phyloP scores from a whole-genome alignment of 1,140 invertebrate species.

The Macrostomum lignano region DNA sequence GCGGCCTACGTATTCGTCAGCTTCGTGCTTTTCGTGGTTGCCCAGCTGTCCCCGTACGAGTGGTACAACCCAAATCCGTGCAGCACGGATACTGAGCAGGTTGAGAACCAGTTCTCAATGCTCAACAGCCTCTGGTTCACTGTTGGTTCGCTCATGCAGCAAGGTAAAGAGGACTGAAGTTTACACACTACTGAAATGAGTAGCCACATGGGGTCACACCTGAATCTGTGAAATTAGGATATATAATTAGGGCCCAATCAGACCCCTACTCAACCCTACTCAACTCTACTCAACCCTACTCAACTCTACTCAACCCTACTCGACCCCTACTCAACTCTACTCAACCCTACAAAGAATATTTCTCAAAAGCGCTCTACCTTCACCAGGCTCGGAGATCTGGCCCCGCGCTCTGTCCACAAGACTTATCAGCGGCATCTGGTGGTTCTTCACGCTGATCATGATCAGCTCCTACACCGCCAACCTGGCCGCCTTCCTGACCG shows the following conservation, averaged over 20 bases:
- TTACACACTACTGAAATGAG: too few relatives aligned
- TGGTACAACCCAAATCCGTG: slow-evolving; percentile 9
- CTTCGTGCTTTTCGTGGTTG: slow-evolving; percentile 78
- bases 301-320: too few relatives aligned
- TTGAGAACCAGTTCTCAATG: slow-evolving; percentile 9
- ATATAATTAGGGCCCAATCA: too few relatives aligned
- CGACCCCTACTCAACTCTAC: too few relatives aligned
- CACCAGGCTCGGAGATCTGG: slow-evolving; percentile 25
- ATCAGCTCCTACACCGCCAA: slow-evolving; percentile 93
- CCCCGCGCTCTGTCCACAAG: slow-evolving; percentile 47
- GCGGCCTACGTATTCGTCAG: slow-evolving; percentile 69
- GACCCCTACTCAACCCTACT: too few relatives aligned
- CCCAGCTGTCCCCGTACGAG: slow-evolving; percentile 28
- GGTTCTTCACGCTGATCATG: slow-evolving; percentile 90
- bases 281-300: too few relatives aligned
- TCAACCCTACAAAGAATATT: too few relatives aligned
- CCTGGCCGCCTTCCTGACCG: slow-evolving; percentile 76
- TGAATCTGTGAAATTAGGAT: too few relatives aligned
- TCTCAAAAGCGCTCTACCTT: too few relatives aligned
- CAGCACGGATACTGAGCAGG: not conserved
- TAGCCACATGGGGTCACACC: too few relatives aligned
- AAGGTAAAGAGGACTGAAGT: slow-evolving; percentile 8
- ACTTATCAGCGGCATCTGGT: slow-evolving; percentile 81
- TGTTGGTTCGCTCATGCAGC: slow-evolving; percentile 8
- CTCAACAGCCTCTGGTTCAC: slow-evolving; percentile 8